phyloP scores from a whole-genome alignment of 2,888 invertebrate species.

The Didymodactylos carnosus region DNA sequence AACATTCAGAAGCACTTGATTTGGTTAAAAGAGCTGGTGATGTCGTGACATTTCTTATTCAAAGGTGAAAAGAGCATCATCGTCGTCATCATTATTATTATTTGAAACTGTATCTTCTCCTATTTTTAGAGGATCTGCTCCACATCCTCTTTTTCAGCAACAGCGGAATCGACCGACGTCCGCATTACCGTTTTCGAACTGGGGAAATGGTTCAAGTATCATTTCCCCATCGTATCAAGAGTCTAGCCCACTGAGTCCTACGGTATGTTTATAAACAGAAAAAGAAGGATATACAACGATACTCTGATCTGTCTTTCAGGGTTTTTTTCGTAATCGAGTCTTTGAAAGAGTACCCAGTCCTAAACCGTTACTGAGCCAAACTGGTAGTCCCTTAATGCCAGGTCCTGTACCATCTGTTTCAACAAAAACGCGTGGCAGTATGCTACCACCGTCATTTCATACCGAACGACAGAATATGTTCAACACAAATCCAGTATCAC shows the following conservation, averaged over 20 bases:
- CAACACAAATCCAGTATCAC: no score
- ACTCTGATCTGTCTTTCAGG: neutral
- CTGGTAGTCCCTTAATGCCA: constrained; percentile 13
- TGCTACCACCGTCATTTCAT: neutral
- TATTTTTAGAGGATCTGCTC: neutral
- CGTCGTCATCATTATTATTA: neutral
- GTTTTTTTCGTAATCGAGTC: constrained; percentile 2
- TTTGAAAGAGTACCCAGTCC: constrained; percentile 8
- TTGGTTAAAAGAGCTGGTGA: constrained; percentile 29
- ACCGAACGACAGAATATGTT: neutral
- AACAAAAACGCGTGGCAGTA: neutral
- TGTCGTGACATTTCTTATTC: constrained; percentile 24
- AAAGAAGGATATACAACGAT: neutral
- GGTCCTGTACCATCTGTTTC: neutral
- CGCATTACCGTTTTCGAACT: neutral
- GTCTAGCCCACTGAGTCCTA: neutral
- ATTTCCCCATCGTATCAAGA: neutral
- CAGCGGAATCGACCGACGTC: neutral
- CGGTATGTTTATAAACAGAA: neutral
- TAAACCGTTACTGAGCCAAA: constrained; percentile 12
- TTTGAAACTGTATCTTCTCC: neutral
- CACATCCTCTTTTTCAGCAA: neutral
- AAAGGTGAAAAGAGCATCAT: constrained; percentile 20
- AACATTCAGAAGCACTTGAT: constrained; percentile 73
- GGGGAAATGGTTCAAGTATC: no score